phyloP scores from a whole-genome alignment of 2,888 invertebrate species.

The Mallateleia sp. region DNA sequence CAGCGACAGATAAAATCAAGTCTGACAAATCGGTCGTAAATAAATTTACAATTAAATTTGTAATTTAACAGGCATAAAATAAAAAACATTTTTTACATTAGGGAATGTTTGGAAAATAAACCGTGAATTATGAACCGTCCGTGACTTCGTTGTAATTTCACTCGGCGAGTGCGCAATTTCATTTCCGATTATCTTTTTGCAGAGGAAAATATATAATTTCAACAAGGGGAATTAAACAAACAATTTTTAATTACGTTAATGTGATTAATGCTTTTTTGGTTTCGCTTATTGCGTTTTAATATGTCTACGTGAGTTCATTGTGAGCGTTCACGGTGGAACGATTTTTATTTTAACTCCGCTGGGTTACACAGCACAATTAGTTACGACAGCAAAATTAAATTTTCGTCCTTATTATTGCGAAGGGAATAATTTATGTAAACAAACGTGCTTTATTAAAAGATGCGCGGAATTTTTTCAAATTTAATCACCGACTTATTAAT shows the following conservation, averaged over 20 bases:
- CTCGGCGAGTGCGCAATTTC: too few relatives aligned
- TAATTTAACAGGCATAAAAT: too few relatives aligned
- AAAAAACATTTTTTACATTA: too few relatives aligned
- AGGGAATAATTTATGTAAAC: too few relatives aligned
- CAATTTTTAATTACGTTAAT: slow-evolving; percentile 14
- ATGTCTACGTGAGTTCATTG: background rate
- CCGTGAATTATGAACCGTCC: too few relatives aligned
- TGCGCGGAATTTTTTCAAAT: background rate
- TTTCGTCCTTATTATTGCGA: too few relatives aligned
- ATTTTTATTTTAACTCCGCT: slow-evolving; percentile 20
- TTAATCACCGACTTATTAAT: background rate
- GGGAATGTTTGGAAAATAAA: too few relatives aligned
- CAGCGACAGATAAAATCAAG: too few relatives aligned
- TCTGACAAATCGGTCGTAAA: too few relatives aligned
- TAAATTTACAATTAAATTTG: too few relatives aligned
- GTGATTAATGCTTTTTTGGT: background rate
- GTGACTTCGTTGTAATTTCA: too few relatives aligned
- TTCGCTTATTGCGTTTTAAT: slow-evolving; percentile 13
- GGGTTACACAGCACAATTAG: background rate
- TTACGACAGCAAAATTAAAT: slow-evolving; percentile 4
- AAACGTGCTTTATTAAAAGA: too few relatives aligned
- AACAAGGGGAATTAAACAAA: background rate
- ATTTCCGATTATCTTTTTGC: background rate
- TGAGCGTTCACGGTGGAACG: background rate
- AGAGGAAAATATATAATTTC: background rate